A percentile compares a stretch with the other conserved stretches of the same genome.
Evolutionary conservation across 2,797 vertebrate genomes (phyloP).

Genomic region (Momotus momota): DNA sequence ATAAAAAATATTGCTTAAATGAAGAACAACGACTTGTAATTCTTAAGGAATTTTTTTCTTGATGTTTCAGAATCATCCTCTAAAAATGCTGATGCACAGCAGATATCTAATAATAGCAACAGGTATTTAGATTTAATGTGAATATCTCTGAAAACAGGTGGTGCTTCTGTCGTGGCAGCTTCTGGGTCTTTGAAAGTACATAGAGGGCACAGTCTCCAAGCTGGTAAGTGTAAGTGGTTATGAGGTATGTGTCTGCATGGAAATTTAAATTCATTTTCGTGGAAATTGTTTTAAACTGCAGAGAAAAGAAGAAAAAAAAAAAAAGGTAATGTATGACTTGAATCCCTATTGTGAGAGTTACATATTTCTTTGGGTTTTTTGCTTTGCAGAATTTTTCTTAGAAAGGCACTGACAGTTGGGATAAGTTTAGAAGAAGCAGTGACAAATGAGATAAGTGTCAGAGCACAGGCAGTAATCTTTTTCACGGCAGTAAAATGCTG

Average conservation of each 20-base stretch:
- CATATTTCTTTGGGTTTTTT: background rate
- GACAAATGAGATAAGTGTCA: constrained; percentile 65
- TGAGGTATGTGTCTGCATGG: background rate
- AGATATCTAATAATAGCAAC: background rate
- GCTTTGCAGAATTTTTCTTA: constrained; percentile 28
- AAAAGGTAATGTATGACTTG: background rate
- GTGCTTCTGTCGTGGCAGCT: constrained; percentile 56
- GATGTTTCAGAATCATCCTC: background rate
- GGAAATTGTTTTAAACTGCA: background rate
- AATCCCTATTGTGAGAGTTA: background rate
- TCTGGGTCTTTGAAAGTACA: constrained; percentile 53
- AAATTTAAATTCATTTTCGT: background rate
- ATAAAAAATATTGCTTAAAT: background rate
- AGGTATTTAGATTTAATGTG: background rate
- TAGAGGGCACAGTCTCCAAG: constrained; percentile 51
- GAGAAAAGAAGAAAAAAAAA: background rate
- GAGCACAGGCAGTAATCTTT: constrained; percentile 41
- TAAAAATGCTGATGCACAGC: background rate
- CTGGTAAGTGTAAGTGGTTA: constrained; percentile 31
- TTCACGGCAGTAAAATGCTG: constrained; percentile 20
- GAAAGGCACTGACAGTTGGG: constrained; percentile 55
- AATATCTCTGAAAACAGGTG: constrained; percentile 42
- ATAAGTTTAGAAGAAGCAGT: constrained; percentile 58
- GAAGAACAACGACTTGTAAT: background rate
- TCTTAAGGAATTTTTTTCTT: background rate